A percentile compares a stretch with the other conserved stretches of the same genome.
These are phyloP conservation scores for Athene noctua DNA, from an alignment of 2,113 vertebrate species.

Conservation along the genomic window DNA sequence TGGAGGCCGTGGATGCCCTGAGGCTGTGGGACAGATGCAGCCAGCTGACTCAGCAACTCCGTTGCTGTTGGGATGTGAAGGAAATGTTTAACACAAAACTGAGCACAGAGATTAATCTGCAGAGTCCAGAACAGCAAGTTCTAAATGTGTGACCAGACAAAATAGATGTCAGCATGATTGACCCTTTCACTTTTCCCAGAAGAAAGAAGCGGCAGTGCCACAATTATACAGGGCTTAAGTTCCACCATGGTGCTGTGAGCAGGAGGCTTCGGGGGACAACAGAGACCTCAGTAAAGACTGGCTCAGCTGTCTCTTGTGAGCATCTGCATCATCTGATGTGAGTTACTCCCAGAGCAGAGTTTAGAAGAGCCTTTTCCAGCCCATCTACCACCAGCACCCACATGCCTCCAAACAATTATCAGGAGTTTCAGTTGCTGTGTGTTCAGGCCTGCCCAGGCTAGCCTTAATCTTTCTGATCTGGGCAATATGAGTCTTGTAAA, in stretches of 20 bases:
- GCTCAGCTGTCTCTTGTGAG: neutral
- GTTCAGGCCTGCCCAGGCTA: neutral
- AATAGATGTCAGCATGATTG: neutral
- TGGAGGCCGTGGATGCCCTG: neutral
- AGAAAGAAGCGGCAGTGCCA: neutral
- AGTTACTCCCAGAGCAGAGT: neutral
- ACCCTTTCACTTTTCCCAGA: neutral
- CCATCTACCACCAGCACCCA: neutral
- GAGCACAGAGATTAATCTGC: neutral
- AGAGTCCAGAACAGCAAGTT: neutral
- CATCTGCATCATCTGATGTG: neutral
- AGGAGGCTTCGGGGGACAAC: neutral
- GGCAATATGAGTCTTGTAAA: neutral
- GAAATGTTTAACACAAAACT: neutral
- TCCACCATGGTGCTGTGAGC: neutral
- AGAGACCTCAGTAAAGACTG: neutral
- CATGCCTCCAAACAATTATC: neutral
- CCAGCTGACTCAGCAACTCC: neutral
- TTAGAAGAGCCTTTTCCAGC: neutral
- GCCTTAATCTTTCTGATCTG: neutral
- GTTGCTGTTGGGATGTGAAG: neutral
- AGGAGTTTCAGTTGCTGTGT: neutral
- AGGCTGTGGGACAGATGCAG: neutral
- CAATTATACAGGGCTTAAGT: neutral
- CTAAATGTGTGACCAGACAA: rapidly evolving